These are phyloP conservation scores for Allacma fusca DNA, from an alignment of 2,888 invertebrate species.

Conservation along the genomic window DNA sequence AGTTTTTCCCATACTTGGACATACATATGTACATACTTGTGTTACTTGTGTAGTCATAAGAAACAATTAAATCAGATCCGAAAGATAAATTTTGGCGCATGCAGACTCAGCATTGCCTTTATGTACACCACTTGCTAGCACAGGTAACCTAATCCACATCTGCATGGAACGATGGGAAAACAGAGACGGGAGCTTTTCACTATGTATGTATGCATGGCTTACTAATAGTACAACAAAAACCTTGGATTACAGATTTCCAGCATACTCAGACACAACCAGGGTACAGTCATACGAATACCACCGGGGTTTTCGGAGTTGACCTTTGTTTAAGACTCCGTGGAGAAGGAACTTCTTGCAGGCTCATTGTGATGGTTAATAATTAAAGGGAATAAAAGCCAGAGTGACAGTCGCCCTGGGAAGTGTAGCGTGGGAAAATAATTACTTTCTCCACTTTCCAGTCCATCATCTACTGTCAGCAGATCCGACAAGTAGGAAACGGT, in stretches of 20 bases:
- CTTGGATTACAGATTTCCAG: no score
- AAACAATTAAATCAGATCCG: conserved; percentile 10
- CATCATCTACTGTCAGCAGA: not conserved
- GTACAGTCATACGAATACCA: no score
- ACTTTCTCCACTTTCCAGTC: conserved; percentile 1
- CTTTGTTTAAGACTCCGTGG: no score
- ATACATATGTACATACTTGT: no score
- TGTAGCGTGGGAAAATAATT: conserved; percentile 3
- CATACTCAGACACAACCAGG: no score
- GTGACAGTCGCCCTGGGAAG: not conserved
- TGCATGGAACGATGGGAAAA: not conserved
- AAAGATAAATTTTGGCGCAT: conserved; percentile 41
- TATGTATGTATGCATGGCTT: no score
- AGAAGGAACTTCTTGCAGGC: no score
- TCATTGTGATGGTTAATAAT: no score
- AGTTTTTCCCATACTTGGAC: not conserved
- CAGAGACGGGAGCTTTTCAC: not conserved
- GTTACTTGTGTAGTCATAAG: not conserved
- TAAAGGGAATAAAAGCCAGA: no score
- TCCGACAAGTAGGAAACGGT: not conserved
- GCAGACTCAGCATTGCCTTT: conserved; percentile 24
- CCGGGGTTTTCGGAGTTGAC: no score
- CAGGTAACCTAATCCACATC: not conserved
- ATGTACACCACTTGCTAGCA: no score
- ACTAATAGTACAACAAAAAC: no score